Evolutionary conservation across 2,113 vertebrate species (phyloP).

Genomic region (Carassius auratus): DNA sequence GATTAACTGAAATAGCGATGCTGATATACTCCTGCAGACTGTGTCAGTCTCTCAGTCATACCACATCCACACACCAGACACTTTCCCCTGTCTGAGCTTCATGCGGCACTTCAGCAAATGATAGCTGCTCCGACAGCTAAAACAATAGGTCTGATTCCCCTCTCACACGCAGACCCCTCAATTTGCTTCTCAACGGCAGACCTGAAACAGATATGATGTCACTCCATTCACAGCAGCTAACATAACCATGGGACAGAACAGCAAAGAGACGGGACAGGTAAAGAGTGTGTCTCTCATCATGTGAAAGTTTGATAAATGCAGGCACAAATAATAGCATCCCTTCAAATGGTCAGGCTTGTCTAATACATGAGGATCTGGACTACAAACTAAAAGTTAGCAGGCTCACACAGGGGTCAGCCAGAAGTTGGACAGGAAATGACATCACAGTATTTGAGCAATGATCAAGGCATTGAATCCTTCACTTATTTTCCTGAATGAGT

Average conservation of each 20-base stretch:
- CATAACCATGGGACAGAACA: conserved; percentile 11
- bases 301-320: neutral
- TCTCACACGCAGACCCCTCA: conserved; percentile 23
- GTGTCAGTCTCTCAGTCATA: conserved; percentile 49
- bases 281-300: neutral
- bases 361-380: neutral
- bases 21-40: conserved; percentile 56
- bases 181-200: conserved; percentile 35
- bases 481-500: too few species aligned
- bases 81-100: conserved; percentile 23
- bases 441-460: neutral
- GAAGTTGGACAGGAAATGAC: neutral
- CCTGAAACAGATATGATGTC: conserved; percentile 16
- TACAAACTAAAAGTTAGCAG: neutral
- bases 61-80: conserved; percentile 15
- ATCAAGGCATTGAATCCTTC: too few species aligned
- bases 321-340: neutral
- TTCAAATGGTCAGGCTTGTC: neutral
- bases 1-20: conserved; percentile 58
- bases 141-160: conserved; percentile 50
- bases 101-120: conserved; percentile 33
- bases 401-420: neutral
- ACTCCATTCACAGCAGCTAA: conserved; percentile 24
- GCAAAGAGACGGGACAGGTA: conserved; percentile 7
- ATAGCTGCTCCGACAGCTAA: conserved; percentile 35